phyloP scores from a whole-genome alignment of 2,113 vertebrate species.

The Actenoides lindsayi region DNA sequence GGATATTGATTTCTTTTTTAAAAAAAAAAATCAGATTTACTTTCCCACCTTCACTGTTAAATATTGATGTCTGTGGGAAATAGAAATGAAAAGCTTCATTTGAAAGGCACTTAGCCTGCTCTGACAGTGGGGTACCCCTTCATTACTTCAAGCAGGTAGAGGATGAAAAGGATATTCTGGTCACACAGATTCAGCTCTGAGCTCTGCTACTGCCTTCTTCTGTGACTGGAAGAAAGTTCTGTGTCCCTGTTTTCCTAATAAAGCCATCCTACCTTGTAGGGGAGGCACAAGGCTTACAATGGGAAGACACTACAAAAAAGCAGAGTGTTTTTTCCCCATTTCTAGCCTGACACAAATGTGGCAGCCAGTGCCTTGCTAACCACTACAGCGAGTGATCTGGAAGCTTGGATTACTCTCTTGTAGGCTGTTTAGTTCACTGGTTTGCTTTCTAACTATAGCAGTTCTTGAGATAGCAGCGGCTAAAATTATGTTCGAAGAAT shows the following conservation, averaged over 20 bases:
- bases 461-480: constrained; percentile 53
- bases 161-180: neutral
- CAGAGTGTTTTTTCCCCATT: neutral
- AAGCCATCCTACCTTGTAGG: neutral
- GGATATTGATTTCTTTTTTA: constrained; percentile 56
- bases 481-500: constrained; percentile 46
- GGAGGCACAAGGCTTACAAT: neutral
- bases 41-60: constrained; percentile 70
- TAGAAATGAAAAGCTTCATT: constrained; percentile 60
- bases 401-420: constrained; percentile 3
- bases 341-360: neutral
- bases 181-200: neutral
- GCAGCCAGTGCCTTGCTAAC: neutral
- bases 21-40: constrained; percentile 63
- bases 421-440: constrained; percentile 36
- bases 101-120: constrained; percentile 51
- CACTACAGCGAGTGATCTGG: neutral
- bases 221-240: neutral
- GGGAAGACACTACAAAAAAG: neutral
- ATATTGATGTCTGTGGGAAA: constrained; percentile 71
- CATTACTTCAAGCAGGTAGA: neutral
- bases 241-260: neutral
- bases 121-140: constrained; percentile 37
- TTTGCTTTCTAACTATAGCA: constrained; percentile 64
- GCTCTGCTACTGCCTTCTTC: neutral